Evolutionary conservation across 92 coral and sea anemone species (phyloP), one percentile per base, ranked within the genome.

Genomic region (Zoanthus sociatus): DNA sequence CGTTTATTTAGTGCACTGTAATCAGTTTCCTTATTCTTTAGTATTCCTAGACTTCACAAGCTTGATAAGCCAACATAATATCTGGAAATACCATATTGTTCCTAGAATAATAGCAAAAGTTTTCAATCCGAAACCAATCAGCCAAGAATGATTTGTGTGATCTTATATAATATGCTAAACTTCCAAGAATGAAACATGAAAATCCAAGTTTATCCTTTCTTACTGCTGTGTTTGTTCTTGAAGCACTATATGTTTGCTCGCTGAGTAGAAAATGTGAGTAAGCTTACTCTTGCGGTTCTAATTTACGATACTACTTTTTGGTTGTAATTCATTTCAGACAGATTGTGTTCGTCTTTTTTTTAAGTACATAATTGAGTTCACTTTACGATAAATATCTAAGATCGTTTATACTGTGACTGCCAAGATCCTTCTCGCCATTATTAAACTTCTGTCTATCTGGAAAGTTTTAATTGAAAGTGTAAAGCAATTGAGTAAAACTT

Each of bases 1-100:
- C 67, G 75, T 81, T 46, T 64, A 12, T 14, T 66, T 81, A 64
- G 26, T 64, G 31, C 50, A 70, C 85, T 20, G 47, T 20, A 32
- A 53, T 47, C 45, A 20, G 31, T 81, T 81, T 81, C 75, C 12
- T 66, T 81, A 67, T 64, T 64, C 20, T 81, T 64, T 81, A 21
- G 55, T 32, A 60, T 66, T 81, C 48, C 85, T 21, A 26, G 15
- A n/a, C n/a, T 37, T 13, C 37, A 67, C 66, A n/a, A 9, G 31
- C 42, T 37, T 37, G 42, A 37, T 37, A 2, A 37, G 42, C 42
- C 42, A 37, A 45, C 68, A 31, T 42, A 21, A 37, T 37, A 37
- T 37, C 2, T 37, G 42, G 42, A 37, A 37, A 37, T 37, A 37
- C 42, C 42, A 37, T 37, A 2, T 37, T 37, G 3, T 4, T 37